Conservation (phyloP, 2,113 vertebrate species). For the Australoheros scitulus region DNA sequence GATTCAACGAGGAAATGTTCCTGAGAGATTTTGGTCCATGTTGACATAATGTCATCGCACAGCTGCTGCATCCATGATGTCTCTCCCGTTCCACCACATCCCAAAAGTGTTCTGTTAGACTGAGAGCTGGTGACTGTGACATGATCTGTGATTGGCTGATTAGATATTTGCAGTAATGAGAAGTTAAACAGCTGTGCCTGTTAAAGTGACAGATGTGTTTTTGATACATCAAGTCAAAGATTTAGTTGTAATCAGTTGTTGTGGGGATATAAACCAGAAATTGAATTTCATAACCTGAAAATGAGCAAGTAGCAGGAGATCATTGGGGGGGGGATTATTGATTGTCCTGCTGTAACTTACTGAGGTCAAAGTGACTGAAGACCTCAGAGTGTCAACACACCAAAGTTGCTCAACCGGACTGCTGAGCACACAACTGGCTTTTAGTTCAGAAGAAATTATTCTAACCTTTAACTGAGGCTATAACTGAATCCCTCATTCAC, state of each 20-base stretch:
- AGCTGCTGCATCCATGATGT: neutral
- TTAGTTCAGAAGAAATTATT: neutral
- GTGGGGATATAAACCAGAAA: neutral
- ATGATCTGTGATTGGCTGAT: neutral
- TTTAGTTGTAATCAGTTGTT: neutral
- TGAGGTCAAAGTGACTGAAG: slow-evolving; percentile 47
- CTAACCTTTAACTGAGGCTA: neutral
- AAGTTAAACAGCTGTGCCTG: neutral
- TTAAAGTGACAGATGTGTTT: no score
- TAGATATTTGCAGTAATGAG: neutral
- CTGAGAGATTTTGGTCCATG: neutral
- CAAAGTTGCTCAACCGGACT: neutral
- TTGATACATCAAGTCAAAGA: neutral
- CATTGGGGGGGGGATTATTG: no score
- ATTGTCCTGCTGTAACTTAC: neutral
- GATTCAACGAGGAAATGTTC: no score
- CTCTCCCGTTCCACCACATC: neutral
- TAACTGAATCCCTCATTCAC: fast-evolving
- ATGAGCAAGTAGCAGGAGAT: neutral
- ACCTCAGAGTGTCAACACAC: slow-evolving; percentile 31
- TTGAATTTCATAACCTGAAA: neutral
- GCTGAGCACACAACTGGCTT: neutral
- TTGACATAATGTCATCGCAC: neutral
- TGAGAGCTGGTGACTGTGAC: neutral
- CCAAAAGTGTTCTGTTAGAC: neutral